Percentiles rank a stretch among this genome's conserved stretches.
Conservation (phyloP, 2,113 vertebrate genomes). For the Trogon surrucura region DNA sequence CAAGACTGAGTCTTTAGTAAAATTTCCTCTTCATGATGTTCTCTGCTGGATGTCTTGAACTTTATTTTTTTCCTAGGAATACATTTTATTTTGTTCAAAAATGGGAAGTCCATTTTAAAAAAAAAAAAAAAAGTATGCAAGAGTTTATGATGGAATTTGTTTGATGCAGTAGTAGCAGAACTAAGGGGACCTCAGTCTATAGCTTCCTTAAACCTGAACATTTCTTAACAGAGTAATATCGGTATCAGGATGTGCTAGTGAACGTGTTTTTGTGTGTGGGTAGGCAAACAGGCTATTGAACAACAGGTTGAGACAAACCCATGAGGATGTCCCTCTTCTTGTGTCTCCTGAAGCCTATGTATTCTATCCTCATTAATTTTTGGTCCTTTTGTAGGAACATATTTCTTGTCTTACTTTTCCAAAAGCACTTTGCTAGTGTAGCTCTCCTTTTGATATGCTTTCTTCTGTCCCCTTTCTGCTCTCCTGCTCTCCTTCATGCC, state of each 20-base stretch:
- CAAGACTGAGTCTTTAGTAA: background rate
- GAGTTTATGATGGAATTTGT: background rate
- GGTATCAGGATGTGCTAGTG: background rate
- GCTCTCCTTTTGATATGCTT: background rate
- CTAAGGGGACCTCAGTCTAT: background rate
- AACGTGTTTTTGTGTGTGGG: rapidly evolving
- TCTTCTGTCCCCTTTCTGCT: background rate
- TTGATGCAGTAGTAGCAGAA: background rate
- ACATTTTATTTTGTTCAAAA: background rate
- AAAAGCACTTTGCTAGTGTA: background rate
- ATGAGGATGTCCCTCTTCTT: background rate
- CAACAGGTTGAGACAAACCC: background rate
- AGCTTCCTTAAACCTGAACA: background rate
- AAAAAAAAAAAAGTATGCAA: background rate
- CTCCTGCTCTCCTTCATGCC: background rate
- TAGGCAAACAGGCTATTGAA: background rate
- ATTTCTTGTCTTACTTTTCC: background rate
- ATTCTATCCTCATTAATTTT: background rate
- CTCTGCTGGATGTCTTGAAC: background rate
- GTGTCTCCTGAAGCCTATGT: background rate
- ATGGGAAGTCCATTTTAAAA: background rate
- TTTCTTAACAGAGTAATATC: background rate
- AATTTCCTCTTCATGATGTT: background rate
- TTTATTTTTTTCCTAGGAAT: background rate
- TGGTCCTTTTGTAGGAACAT: background rate